Base-by-base conservation (phyloP, 2,113 vertebrate species). In the Pardalotus punctatus region DNA sequence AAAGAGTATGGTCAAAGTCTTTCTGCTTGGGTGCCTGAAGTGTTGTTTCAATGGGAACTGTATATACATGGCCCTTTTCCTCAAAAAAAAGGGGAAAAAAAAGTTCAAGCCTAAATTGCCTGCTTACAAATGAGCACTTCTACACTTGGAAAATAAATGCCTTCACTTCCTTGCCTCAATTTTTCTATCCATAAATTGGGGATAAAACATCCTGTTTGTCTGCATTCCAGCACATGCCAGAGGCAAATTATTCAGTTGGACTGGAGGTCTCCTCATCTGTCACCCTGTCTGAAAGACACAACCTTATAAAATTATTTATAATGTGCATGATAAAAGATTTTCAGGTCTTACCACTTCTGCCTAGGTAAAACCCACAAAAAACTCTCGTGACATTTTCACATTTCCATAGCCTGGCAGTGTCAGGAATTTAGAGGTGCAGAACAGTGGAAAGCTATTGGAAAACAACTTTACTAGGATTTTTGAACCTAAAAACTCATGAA, bases 1-100 rank as follows among this genome's bases (percentile, higher is more conserved):
- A 90, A 97, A 96, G 90, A 92, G 91, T 94, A 96, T 90, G 92
- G 90, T 90, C 88, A 94, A 94, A 96, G 92, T 82, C 91, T 96
- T 96, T 95, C 95, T 96, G 92, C 86, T 91, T 96, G 88, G 96
- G 95, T 90, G 93, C 90, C 76, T 94, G 48, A 80, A 95, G 90
- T 72, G 82, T 94, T 58, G 69, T 86, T 96, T 97, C 92, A 91
- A 96, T 97, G 94, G 86, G 94, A 95, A 93, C 84, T 97, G 83
- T 94, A 94, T 83, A 93, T 95, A 92, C 83, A 93, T 1, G 60
- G 60, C 11, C 12, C 79, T 92, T 94, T 91, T 89, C 91, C 81
- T 79, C 36, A n/a, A 69, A 86, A 95, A 93, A 74, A 45, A 11
- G 6, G 4, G 4, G 1, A 29, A 79, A 61, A 87, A 91, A 74